Conservation (phyloP, 2,888 invertebrate species). For the Tanypteryx hageni region DNA sequence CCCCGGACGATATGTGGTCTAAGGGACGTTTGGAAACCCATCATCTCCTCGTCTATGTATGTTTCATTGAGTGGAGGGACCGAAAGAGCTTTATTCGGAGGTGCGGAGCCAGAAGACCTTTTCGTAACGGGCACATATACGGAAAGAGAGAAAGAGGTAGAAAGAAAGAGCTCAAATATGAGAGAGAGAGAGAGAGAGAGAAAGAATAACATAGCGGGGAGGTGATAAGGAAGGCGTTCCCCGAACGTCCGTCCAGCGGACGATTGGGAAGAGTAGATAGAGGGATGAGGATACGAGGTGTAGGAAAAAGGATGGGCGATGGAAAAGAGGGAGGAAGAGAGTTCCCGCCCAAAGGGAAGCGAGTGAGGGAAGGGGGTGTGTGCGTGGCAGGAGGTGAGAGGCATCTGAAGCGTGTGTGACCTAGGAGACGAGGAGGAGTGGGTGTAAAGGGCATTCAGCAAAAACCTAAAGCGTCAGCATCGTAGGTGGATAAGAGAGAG, state of each 20-base stretch:
- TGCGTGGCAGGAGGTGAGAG: background rate
- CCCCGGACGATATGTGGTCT: background rate
- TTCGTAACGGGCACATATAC: too few relatives aligned
- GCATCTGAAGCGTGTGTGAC: background rate
- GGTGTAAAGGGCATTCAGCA: slow-evolving; percentile 1
- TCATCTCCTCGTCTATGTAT: background rate
- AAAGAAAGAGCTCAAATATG: background rate
- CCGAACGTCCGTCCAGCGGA: background rate
- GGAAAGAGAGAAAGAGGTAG: background rate
- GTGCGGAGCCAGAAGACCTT: background rate
- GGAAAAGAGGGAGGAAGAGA: too few relatives aligned
- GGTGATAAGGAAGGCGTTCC: slow-evolving; percentile 19
- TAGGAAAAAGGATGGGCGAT: too few relatives aligned
- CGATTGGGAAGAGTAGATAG: background rate
- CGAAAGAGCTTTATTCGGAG: background rate
- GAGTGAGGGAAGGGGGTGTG: background rate
- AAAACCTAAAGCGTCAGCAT: background rate
- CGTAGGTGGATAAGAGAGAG: background rate
- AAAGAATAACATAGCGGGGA: background rate
- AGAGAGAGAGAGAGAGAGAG: background rate
- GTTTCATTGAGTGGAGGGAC: background rate
- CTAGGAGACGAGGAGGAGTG: background rate
- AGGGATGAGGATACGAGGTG: too few relatives aligned
- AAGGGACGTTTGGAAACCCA: background rate
- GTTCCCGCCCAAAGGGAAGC: too few relatives aligned